Conservation (phyloP, 1,140 invertebrate genomes). For the Belonocnema kinseyi region DNA sequence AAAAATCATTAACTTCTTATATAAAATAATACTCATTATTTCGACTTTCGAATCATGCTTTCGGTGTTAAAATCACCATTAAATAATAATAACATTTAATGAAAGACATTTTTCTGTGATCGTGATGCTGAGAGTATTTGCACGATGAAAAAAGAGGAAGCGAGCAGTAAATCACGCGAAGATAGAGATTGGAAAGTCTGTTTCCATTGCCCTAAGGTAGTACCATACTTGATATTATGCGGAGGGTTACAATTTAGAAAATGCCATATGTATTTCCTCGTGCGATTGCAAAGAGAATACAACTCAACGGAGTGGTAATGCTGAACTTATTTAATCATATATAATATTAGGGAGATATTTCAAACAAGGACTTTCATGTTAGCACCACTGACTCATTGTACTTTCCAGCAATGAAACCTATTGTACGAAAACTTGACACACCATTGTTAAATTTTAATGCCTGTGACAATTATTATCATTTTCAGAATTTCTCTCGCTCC, state of each 20-base stretch:
- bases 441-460: constrained; percentile 24
- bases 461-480: constrained; percentile 19
- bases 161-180: constrained; percentile 26
- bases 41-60: neutral
- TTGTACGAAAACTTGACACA: constrained; percentile 15
- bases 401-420: constrained; percentile 28
- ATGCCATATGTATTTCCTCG: constrained; percentile 3
- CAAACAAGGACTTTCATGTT: constrained; percentile 28
- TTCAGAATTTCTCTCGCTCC: constrained; percentile 11
- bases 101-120: constrained; percentile 16
- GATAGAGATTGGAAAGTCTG: constrained; percentile 29
- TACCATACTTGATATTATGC: constrained; percentile 15
- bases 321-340: constrained; percentile 10
- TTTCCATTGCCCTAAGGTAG: constrained; percentile 17
- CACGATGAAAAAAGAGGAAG: constrained; percentile 10
- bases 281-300: neutral
- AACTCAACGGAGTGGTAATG: neutral
- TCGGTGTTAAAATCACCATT: neutral
- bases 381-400: constrained; percentile 30
- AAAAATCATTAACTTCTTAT: neutral
- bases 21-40: constrained; percentile 5
- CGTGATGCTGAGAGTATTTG: constrained; percentile 2
- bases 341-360: constrained; percentile 4
- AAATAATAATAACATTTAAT: constrained; percentile 21
- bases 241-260: neutral